Conservation (phyloP, 1,140 invertebrate genomes). For the Zaprionus kolodkinae region DNA sequence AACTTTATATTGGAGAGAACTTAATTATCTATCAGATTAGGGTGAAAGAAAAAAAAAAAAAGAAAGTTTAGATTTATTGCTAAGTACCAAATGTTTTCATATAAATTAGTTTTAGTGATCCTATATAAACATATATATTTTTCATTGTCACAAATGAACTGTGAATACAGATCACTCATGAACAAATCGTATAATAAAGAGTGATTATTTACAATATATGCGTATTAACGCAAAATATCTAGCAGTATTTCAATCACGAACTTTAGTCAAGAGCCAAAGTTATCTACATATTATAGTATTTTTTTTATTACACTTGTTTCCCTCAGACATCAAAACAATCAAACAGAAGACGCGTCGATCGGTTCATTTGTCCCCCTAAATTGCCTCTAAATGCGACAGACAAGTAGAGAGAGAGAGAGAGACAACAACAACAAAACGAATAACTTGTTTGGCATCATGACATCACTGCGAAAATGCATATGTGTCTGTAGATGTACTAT, state of each 20-base stretch:
- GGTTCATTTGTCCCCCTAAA: neutral
- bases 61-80: conserved; percentile 36
- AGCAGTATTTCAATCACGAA: neutral
- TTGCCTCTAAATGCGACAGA: neutral
- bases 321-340: conserved; percentile 33
- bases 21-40: neutral
- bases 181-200: conserved; percentile 11
- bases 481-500: neutral
- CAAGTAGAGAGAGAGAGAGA: too few relatives aligned
- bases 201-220: neutral
- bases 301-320: neutral
- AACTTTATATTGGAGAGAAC: conserved; percentile 2
- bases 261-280: neutral
- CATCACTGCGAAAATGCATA: conserved; percentile 72
- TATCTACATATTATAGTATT: neutral
- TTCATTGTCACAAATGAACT: conserved; percentile 28
- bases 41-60: neutral
- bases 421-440: conserved; percentile 21
- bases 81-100: conserved; percentile 72
- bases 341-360: conserved; percentile 34
- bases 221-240: neutral
- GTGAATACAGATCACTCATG: neutral
- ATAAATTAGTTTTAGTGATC: conserved; percentile 50
- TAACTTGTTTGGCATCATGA: conserved; percentile 72
- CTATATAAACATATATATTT: conserved; percentile 22